Evolutionary conservation across 2,888 invertebrate species (phyloP).

Genomic region (Leucophenga montana): DNA sequence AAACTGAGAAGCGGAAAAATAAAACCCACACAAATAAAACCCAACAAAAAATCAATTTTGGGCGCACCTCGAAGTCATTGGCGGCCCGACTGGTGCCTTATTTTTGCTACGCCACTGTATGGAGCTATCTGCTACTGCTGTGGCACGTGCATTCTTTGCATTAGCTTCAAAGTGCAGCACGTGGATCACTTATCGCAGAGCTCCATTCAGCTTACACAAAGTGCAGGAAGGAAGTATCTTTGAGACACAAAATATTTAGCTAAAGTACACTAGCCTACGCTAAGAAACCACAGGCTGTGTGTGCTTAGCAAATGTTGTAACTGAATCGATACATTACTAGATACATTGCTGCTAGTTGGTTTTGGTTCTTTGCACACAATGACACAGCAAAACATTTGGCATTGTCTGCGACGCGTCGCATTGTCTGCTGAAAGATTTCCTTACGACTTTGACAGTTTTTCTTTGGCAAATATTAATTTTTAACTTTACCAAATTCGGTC

Average conservation of each 20-base stretch:
- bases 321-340: no score
- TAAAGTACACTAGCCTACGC: slow-evolving; percentile 18
- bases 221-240: slow-evolving; percentile 11
- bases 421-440: slow-evolving; percentile 44
- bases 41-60: no score
- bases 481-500: slow-evolving; percentile 39
- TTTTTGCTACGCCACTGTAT: no score
- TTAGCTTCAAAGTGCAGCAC: no score
- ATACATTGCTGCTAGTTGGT: slow-evolving; percentile 17
- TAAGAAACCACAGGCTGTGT: slow-evolving; percentile 35
- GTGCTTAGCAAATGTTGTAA: slow-evolving; percentile 30
- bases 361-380: slow-evolving; percentile 13
- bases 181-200: no score
- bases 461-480: slow-evolving; percentile 44
- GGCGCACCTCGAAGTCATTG: no score
- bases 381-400: slow-evolving; percentile 1
- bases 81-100: no score
- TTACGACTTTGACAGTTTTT: slow-evolving; percentile 33
- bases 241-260: slow-evolving; percentile 18
- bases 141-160: slow-evolving; percentile 33
- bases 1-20: no score
- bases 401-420: slow-evolving; percentile 37
- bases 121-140: no score
- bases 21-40: no score
- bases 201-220: no score